These are phyloP conservation scores for Plestiodon gilberti DNA, from an alignment of 2,113 vertebrate genomes.

Conservation along the genomic window DNA sequence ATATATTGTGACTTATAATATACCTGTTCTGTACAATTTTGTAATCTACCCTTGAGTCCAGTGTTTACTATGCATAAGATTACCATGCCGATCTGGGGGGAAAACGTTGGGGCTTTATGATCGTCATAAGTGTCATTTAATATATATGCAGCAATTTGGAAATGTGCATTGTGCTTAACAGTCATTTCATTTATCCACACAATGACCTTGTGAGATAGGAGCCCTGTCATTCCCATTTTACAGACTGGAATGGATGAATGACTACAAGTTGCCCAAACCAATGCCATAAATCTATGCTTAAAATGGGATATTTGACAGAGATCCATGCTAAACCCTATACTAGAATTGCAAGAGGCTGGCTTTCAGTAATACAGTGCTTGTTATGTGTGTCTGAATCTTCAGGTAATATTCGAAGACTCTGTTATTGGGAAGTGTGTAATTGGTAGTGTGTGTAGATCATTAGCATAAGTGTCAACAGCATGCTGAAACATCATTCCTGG, in stretches of 20 bases:
- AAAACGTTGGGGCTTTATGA: neutral
- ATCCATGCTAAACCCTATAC: neutral
- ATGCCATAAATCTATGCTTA: neutral
- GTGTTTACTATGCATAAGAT: too few species aligned
- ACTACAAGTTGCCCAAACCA: neutral
- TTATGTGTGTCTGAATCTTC: neutral
- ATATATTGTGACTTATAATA: neutral
- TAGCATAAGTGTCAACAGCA: neutral
- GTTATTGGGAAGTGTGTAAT: neutral
- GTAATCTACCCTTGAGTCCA: neutral
- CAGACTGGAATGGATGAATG: neutral
- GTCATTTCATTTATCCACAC: too few species aligned
- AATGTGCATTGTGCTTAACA: neutral
- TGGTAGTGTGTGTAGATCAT: neutral
- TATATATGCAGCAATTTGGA: neutral
- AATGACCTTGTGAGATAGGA: too few species aligned
- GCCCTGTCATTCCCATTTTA: neutral
- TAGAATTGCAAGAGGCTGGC: too few species aligned
- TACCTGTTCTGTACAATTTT: neutral
- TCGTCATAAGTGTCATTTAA: neutral
- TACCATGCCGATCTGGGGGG: too few species aligned
- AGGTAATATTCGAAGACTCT: neutral
- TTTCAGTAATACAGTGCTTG: neutral
- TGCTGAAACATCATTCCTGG: neutral
- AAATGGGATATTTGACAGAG: neutral